Base-by-base conservation (phyloP, 2,888 invertebrate genomes). In the Hecatera dysodea region DNA sequence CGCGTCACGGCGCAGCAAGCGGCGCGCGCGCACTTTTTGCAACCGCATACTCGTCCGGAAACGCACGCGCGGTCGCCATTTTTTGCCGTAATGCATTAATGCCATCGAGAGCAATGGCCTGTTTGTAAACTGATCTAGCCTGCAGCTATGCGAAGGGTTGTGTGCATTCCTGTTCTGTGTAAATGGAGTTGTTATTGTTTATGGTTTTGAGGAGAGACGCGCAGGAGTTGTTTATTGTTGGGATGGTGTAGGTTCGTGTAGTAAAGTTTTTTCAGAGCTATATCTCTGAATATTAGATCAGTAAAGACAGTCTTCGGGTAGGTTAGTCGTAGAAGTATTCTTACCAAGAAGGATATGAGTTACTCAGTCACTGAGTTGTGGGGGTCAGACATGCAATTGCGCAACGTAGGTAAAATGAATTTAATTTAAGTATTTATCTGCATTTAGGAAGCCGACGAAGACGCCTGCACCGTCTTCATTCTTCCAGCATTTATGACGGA, bases 41-140 rank as follows among this genome's bases (percentile, higher is more conserved):
- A 71, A 66, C 81, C 83, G 82, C 86, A 86, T 84, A 83, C 81
- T 44, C 87, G 87, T 75, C 87, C 92, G 93, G 93, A 93, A 93
- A 88, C 88, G 88, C 91, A 89, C 88, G 91, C 89, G 89, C 88
- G 73, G 73, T 64, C 78, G 61, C 66, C 66, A 76, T 78, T 88
- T 91, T 92, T 91, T 90, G 87, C 84, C 77, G 80, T 80, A 80
- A 86, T 80, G 86, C 91, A 92, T 91, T 89, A 92, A 90, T 91
- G 87, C 85, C 63, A 85, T 83, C 59, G 85, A 90, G 93, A 91
- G 91, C 92, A 91, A 86, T 89, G 92, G 74, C 92, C 91, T 89
- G 75, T 69, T 86, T 83, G 82, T 83, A 73, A 84, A 89, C 86
- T 88, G 84, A 88, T 87, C 86, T 86, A 75, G 65, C 64, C 72